Evolutionary conservation across 2,113 vertebrate genomes (phyloP).

Genomic region (Physeter macrocephalus): DNA sequence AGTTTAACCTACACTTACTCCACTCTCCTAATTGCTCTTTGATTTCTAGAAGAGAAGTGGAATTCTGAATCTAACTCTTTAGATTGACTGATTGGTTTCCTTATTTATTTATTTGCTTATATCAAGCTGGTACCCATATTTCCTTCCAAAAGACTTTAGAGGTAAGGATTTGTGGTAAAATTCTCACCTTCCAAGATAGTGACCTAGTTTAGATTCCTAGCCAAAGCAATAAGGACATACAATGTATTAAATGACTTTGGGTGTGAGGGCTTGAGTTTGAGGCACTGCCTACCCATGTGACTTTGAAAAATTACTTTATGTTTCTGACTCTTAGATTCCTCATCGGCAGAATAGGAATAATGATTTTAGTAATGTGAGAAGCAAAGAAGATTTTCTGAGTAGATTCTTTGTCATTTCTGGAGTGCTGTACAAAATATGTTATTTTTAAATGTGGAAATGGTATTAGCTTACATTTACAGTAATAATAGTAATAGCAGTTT

Average conservation of each 20-base stretch:
- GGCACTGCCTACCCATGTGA: not conserved
- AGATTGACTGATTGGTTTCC: not conserved
- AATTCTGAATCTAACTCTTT: not conserved
- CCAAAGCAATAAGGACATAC: not conserved
- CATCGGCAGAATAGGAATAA: not conserved
- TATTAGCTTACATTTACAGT: not conserved
- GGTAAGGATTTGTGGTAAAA: not conserved
- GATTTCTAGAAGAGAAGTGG: not conserved
- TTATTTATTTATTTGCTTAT: not conserved
- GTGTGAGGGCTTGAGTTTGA: not conserved
- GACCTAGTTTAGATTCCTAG: not conserved
- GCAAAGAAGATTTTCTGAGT: not conserved
- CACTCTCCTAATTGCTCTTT: not conserved
- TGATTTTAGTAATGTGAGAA: not conserved
- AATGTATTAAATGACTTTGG: not conserved
- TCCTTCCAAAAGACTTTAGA: not conserved
- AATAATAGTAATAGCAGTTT: not conserved
- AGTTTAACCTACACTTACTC: not conserved
- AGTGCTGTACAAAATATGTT: not conserved
- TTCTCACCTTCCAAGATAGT: not conserved
- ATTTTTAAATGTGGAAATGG: not conserved
- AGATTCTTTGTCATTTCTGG: not conserved
- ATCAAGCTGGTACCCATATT: not conserved
- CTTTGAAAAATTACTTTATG: not conserved
- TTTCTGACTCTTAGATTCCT: slow-evolving; percentile 18